A percentile compares a stretch with the other conserved stretches of the same genome.
Evolutionary conservation across 2,888 invertebrate species (phyloP).

Genomic region (Shargacucullia verbasci): DNA sequence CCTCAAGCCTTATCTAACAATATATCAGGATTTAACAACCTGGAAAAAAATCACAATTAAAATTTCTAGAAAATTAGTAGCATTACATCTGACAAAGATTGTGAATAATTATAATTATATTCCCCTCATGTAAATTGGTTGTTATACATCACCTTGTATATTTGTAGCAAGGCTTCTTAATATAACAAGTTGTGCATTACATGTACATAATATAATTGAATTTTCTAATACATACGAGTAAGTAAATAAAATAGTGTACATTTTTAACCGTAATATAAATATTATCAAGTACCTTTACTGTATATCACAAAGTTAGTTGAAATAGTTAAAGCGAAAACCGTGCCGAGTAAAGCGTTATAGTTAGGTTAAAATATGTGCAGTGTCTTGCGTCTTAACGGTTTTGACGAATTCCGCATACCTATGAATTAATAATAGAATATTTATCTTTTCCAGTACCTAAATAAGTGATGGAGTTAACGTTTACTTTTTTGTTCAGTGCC

Average conservation of each 20-base stretch:
- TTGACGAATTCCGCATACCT: conserved; percentile 67
- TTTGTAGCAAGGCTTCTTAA: conserved; percentile 46
- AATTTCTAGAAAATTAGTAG: conserved; percentile 18
- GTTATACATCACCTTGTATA: conserved; percentile 34
- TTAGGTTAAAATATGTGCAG: conserved; percentile 61
- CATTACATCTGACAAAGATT: conserved; percentile 31
- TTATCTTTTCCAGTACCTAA: conserved; percentile 70
- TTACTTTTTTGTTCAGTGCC: conserved; percentile 84
- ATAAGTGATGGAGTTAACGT: conserved; percentile 71
- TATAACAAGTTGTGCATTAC: conserved; percentile 32
- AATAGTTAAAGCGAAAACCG: conserved; percentile 48
- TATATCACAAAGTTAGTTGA: conserved; percentile 33
- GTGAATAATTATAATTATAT: conserved; percentile 42
- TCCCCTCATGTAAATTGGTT: conserved; percentile 39
- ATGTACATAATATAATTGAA: conserved; percentile 39
- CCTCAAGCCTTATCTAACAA: conserved; percentile 32
- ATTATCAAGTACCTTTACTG: conserved; percentile 34
- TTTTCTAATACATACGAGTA: conserved; percentile 29
- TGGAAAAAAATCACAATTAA: conserved; percentile 21
- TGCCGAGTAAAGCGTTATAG: conserved; percentile 43
- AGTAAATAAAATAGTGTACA: conserved; percentile 51
- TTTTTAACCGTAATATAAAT: conserved; percentile 46
- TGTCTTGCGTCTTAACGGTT: conserved; percentile 77
- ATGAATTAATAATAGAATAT: conserved; percentile 64
- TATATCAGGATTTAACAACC: conserved; percentile 26